Conservation (phyloP, 2,113 vertebrate species). For the Syrrhaptes paradoxus region DNA sequence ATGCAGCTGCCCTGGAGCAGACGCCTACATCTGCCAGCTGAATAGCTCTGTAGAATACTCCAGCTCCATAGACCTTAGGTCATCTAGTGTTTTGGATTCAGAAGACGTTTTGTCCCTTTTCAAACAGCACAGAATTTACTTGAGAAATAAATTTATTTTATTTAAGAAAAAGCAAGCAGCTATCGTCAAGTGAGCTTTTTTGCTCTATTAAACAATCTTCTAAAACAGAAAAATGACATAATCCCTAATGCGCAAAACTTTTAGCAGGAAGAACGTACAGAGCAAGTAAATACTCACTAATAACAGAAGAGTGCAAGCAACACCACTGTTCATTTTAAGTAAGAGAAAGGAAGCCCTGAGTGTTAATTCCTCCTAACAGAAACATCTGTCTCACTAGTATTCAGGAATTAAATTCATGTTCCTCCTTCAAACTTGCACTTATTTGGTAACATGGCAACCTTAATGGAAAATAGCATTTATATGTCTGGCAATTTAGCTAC, state of each 20-base stretch:
- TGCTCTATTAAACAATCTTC: neutral
- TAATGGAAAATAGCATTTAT: conserved; percentile 45
- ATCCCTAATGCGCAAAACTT: neutral
- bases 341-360: conserved; percentile 4
- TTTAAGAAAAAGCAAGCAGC: conserved; percentile 8
- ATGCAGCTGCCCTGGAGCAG: neutral
- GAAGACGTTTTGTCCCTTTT: neutral
- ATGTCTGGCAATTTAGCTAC: neutral
- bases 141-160: neutral
- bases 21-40: neutral
- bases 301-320: neutral
- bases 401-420: conserved; percentile 18
- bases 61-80: neutral
- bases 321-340: neutral
- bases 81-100: neutral
- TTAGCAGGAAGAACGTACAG: neutral
- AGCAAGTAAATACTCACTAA: neutral
- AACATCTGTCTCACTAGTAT: conserved; percentile 34
- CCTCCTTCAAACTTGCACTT: conserved; percentile 26
- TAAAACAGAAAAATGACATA: neutral
- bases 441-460: conserved; percentile 36
- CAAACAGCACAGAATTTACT: neutral
- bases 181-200: neutral
- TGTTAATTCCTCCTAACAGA: conserved; percentile 30
- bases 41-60: neutral